Evolutionary conservation across 1,140 invertebrate genomes (phyloP).

Genomic region (Araneus ventricosus): DNA sequence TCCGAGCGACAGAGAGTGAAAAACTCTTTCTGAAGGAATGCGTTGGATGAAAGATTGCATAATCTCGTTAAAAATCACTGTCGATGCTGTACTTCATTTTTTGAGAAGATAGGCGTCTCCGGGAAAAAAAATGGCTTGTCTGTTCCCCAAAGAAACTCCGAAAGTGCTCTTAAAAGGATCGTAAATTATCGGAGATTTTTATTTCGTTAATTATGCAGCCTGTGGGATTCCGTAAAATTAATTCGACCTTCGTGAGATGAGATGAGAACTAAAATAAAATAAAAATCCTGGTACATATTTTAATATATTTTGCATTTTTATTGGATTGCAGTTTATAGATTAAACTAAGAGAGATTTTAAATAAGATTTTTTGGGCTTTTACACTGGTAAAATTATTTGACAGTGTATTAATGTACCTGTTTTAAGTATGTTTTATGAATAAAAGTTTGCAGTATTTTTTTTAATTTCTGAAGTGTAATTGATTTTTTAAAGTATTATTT

Average conservation of each 20-base stretch:
- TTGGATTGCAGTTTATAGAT: too few species aligned
- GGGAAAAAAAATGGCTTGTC: background rate
- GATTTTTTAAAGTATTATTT: too few species aligned
- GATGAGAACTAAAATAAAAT: too few species aligned
- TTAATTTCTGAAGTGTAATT: too few species aligned
- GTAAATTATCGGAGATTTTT: background rate
- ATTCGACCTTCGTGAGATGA: background rate
- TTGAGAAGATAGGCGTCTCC: background rate
- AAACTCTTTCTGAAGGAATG: background rate
- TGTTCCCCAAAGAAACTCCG: background rate
- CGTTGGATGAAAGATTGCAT: background rate
- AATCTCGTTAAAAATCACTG: slow-evolving; percentile 1
- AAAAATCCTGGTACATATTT: too few species aligned
- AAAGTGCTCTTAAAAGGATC: slow-evolving; percentile 15
- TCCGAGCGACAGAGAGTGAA: background rate
- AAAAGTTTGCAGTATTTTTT: too few species aligned
- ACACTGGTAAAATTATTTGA: too few species aligned
- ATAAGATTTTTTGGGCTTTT: too few species aligned
- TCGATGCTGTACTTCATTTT: background rate
- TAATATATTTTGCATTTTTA: too few species aligned
- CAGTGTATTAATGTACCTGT: too few species aligned
- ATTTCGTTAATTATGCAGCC: background rate
- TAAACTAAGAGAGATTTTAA: too few species aligned
- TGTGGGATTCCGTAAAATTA: background rate
- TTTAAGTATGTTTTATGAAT: too few species aligned